Evolutionary conservation across 2,888 invertebrate species (phyloP).

Genomic region (Carpatolechia fugitivella): DNA sequence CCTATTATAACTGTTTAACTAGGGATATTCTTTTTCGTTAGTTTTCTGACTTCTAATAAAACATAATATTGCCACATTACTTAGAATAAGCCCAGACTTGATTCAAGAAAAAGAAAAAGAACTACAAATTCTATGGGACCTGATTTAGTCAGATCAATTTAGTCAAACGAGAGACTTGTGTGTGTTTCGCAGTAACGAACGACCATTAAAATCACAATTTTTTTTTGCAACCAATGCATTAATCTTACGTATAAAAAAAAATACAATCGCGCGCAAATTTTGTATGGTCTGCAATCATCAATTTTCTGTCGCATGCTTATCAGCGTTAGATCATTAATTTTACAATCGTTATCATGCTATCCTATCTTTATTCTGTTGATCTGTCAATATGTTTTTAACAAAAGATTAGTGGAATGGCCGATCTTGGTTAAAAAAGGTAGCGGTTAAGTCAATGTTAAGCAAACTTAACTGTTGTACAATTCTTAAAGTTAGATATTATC

Average conservation of each 20-base stretch:
- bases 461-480: too few relatives aligned
- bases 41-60: too few relatives aligned
- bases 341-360: constrained; percentile 1
- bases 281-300: constrained; percentile 11
- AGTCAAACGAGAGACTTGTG: background rate
- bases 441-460: too few relatives aligned
- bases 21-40: too few relatives aligned
- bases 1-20: too few relatives aligned
- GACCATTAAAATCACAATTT: constrained; percentile 22
- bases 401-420: too few relatives aligned
- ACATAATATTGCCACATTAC: too few relatives aligned
- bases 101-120: too few relatives aligned
- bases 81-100: too few relatives aligned
- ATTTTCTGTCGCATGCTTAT: constrained; percentile 8
- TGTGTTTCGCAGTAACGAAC: background rate
- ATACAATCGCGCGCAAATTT: constrained; percentile 24
- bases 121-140: too few relatives aligned
- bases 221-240: constrained; percentile 24
- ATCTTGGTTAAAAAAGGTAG: too few relatives aligned
- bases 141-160: background rate
- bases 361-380: background rate
- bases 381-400: background rate
- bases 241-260: constrained; percentile 29
- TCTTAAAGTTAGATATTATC: too few relatives aligned
- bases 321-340: constrained; percentile 11